Evolutionary conservation across 2,797 vertebrate genomes (phyloP).

Genomic region (Chaenodraco wilsoni): DNA sequence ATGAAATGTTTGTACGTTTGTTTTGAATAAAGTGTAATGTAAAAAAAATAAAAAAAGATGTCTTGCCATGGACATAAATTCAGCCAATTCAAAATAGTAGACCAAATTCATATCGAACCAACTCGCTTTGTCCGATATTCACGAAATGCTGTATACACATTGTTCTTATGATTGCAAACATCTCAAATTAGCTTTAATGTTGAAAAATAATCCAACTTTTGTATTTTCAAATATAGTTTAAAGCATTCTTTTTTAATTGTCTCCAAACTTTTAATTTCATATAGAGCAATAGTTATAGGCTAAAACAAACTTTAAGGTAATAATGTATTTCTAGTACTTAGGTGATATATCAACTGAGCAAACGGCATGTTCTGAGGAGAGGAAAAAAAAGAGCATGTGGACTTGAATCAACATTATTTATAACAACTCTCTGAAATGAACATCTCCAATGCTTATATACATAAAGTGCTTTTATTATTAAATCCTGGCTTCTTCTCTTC

Average conservation of each 20-base stretch:
- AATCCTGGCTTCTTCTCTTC: not conserved
- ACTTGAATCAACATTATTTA: not conserved
- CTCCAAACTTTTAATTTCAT: not conserved
- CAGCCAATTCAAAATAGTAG: not conserved
- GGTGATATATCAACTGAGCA: too few relatives aligned
- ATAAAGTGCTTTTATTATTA: too few relatives aligned
- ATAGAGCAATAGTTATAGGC: not conserved
- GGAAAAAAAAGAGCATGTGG: not conserved
- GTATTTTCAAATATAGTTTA: not conserved
- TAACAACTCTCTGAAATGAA: not conserved
- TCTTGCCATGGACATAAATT: not conserved
- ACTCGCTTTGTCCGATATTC: too few relatives aligned
- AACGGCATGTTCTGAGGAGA: not conserved
- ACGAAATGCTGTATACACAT: too few relatives aligned
- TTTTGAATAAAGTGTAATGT: too few relatives aligned
- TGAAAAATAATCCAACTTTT: too few relatives aligned
- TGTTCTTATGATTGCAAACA: too few relatives aligned
- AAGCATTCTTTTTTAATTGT: not conserved
- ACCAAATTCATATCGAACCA: not conserved
- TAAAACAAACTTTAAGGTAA: not conserved
- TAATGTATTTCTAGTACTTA: not conserved
- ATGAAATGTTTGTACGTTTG: too few relatives aligned
- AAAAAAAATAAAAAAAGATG: too few relatives aligned
- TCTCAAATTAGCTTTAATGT: too few relatives aligned
- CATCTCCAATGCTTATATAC: not conserved